phyloP scores from a whole-genome alignment of 2,888 invertebrate genomes.

The Atrina japonica region DNA sequence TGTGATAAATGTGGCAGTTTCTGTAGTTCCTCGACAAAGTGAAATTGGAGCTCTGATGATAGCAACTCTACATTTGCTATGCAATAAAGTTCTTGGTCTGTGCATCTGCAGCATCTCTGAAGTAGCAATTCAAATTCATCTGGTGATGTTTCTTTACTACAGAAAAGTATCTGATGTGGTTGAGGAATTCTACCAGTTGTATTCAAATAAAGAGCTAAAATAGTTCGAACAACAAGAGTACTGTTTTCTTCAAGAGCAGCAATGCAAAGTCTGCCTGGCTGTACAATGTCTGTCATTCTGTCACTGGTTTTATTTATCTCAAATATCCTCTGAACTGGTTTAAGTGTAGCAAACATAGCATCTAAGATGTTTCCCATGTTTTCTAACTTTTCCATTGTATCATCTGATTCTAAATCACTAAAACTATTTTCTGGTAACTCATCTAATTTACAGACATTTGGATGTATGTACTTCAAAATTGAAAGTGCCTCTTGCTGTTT shows the following conservation, averaged over 20 bases:
- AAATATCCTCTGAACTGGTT: slow-evolving; percentile 28
- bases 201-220: slow-evolving; percentile 52
- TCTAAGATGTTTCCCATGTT: slow-evolving; percentile 45
- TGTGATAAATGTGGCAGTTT: slow-evolving; percentile 17
- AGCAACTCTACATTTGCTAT: slow-evolving; percentile 58
- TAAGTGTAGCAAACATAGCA: slow-evolving; percentile 27
- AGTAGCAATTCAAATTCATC: slow-evolving; percentile 56
- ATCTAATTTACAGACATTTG: slow-evolving; percentile 25
- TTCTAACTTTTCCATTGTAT: slow-evolving; percentile 14
- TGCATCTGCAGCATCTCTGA: slow-evolving; percentile 46
- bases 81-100: slow-evolving; percentile 45
- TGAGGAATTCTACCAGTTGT: slow-evolving; percentile 55
- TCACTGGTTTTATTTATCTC: background rate
- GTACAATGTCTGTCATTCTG: slow-evolving; percentile 49
- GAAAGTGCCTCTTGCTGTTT: slow-evolving; percentile 17
- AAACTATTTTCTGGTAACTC: background rate
- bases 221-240: slow-evolving; percentile 48
- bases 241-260: slow-evolving; percentile 53
- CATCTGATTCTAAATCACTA: too few species aligned
- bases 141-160: slow-evolving; percentile 52
- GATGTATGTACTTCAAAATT: slow-evolving; percentile 51
- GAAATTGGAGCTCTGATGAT: slow-evolving; percentile 53
- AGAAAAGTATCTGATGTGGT: slow-evolving; percentile 58
- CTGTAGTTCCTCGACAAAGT: slow-evolving; percentile 49
- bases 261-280: slow-evolving; percentile 47